Base-by-base conservation (phyloP, 2,113 vertebrate genomes). In the Nannobrachium achirus region DNA sequence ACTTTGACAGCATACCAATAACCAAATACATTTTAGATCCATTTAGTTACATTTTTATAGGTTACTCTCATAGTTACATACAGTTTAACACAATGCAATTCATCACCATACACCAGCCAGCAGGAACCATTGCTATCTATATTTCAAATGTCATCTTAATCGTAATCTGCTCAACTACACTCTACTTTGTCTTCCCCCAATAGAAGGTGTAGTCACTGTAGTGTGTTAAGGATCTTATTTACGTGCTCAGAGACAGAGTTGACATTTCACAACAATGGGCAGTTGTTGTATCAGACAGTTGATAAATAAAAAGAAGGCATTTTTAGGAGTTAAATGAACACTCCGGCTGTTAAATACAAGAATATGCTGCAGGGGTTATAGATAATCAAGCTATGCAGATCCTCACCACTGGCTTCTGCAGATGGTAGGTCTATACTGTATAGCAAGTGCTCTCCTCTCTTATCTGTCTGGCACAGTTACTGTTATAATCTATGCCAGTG, bases 321-420 rank as follows among this genome's bases (percentile, higher is more conserved):
- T 8, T 40, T 15, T 8, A 13, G 15, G 10, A 6, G 59, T 8
- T 2, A 10, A 4, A 16, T 39, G 14, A 41, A 69, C 39, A 62
- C 15, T 56, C 39, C 14, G 8, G 25, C 20, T 25, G 20, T 25
- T 25, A 61, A 63, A 60, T 4, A 45, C 48, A 53, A 1, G 33
- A 59, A 69, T 10, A 49, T 56, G 46, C 63, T 40, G 64, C 68
- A 63, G 60, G 74, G 61, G 69, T 72, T 66, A 48, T 8, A 51
- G 38, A 42, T 11, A 48, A 13, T 44, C 56, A n/a, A n/a, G 10
- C 13, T 6, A 1, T n/a, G 25, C 58, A 64, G 57, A 69, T 50
- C n/a, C 58, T 52, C 56, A 16, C 10, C 59, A 15, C 6, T 8
- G 14, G 7, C 10, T 16, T 55, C 7, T 50, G 48, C 53, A 69